A percentile compares a stretch with the other conserved stretches of the same genome.
Evolutionary conservation across 2,113 vertebrate genomes (phyloP).

Genomic region (Stomatorhinus ivindoensis): DNA sequence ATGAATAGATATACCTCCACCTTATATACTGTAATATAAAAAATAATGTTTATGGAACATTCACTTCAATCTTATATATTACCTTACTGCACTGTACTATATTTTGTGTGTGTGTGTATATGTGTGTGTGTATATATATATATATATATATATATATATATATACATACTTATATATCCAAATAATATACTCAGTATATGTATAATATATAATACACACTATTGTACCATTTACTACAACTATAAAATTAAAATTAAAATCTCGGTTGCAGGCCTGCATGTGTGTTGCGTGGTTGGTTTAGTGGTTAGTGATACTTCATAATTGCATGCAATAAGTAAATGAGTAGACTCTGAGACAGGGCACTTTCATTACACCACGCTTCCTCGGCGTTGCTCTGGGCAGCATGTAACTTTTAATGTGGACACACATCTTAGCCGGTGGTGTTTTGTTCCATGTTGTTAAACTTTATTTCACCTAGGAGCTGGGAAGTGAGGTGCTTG

Average conservation of each 20-base stretch:
- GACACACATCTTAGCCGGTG: not conserved
- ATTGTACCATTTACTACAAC: not conserved
- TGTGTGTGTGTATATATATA: not conserved
- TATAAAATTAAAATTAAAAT: not conserved
- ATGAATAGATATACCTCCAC: not conserved
- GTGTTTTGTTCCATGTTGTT: not conserved
- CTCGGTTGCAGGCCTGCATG: not conserved
- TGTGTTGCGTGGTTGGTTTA: not conserved
- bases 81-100: not conserved
- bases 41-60: not conserved
- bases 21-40: not conserved
- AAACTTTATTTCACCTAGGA: not conserved
- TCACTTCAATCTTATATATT: not conserved
- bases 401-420: not conserved
- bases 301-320: not conserved
- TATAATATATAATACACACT: not conserved
- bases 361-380: not conserved
- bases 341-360: not conserved
- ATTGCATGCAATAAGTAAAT: not conserved
- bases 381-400: not conserved
- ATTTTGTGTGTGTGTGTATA: not conserved
- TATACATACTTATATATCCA: not conserved
- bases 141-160: conserved; percentile 3
- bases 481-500: not conserved
- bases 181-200: not conserved